Conservation (phyloP, 2,797 vertebrate species). For the Coranthus polyacanthus region DNA sequence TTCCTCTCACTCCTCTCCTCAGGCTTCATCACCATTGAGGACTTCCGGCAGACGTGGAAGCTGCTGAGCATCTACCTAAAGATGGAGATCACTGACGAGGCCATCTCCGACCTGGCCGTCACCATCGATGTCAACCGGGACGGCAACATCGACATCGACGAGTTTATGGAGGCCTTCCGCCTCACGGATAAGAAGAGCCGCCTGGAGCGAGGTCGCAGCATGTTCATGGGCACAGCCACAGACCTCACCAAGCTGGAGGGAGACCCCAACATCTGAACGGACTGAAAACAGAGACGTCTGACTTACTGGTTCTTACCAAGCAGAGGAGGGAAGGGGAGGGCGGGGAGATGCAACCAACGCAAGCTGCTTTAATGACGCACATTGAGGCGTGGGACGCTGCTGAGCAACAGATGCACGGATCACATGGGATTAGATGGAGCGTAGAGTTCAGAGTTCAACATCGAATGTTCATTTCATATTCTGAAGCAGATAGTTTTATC, state of each 20-base stretch:
- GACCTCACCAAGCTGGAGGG: slow-evolving; percentile 76
- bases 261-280: slow-evolving; percentile 66
- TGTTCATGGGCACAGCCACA: slow-evolving; percentile 74
- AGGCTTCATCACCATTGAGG: slow-evolving; percentile 94
- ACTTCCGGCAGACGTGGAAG: slow-evolving; percentile 95
- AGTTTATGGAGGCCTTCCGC: slow-evolving; percentile 97
- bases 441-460: slow-evolving; percentile 37
- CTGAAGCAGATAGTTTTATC: not conserved
- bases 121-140: slow-evolving; percentile 95
- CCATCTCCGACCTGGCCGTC: slow-evolving; percentile 88
- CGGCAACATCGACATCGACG: slow-evolving; percentile 94
- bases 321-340: slow-evolving; percentile 2
- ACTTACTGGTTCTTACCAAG: slow-evolving; percentile 3
- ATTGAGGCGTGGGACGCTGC: slow-evolving; percentile 50
- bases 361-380: slow-evolving; percentile 74
- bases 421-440: slow-evolving; percentile 59
- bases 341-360: slow-evolving; percentile 19
- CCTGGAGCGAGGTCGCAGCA: slow-evolving; percentile 81
- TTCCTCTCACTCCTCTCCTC: not conserved
- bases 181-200: slow-evolving; percentile 90
- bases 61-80: slow-evolving; percentile 92
- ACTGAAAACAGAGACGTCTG: slow-evolving; percentile 1
- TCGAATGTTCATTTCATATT: slow-evolving; percentile 15
- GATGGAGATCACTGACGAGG: slow-evolving; percentile 88
- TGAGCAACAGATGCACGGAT: slow-evolving; percentile 45